These are phyloP conservation scores for Brachystomella parvula DNA, from an alignment of 1,140 invertebrate species.

Conservation along the genomic window DNA sequence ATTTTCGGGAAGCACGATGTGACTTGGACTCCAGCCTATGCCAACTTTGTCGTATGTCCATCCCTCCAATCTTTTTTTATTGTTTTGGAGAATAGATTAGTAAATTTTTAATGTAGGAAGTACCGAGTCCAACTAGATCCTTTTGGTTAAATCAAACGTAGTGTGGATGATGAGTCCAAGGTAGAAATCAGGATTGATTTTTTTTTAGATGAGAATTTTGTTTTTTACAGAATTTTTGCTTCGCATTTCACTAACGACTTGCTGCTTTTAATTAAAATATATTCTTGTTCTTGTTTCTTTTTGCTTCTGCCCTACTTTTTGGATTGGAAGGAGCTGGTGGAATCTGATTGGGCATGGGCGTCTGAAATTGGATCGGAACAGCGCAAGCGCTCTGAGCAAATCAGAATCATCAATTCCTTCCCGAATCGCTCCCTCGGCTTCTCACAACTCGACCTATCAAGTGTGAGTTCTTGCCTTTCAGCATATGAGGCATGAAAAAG, in stretches of 20 bases:
- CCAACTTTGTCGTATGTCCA: constrained; percentile 68
- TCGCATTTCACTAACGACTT: constrained; percentile 1
- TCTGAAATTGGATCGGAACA: constrained; percentile 67
- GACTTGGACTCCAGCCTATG: constrained; percentile 87
- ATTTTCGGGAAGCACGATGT: constrained; percentile 68
- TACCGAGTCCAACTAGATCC: not conserved
- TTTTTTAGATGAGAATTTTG: constrained; percentile 23
- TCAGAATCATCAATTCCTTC: constrained; percentile 35
- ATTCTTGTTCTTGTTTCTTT: constrained; percentile 8
- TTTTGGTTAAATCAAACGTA: constrained; percentile 6
- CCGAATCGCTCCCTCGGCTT: not conserved
- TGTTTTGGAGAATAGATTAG: no score
- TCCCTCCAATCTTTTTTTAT: constrained; percentile 22
- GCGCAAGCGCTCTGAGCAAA: constrained; percentile 50
- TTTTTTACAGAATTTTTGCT: not conserved
- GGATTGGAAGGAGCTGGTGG: constrained; percentile 62
- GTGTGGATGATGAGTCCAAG: not conserved
- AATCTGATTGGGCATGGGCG: constrained; percentile 82
- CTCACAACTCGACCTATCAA: not conserved
- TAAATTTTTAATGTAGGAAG: not conserved
- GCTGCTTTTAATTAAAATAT: constrained; percentile 18
- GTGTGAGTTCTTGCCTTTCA: not conserved
- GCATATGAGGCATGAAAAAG: not conserved
- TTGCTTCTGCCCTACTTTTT: not conserved
- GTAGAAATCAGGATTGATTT: constrained; percentile 27